These are phyloP conservation scores for Phoxinus phoxinus DNA, from an alignment of 2,113 vertebrate species.

Conservation along the genomic window DNA sequence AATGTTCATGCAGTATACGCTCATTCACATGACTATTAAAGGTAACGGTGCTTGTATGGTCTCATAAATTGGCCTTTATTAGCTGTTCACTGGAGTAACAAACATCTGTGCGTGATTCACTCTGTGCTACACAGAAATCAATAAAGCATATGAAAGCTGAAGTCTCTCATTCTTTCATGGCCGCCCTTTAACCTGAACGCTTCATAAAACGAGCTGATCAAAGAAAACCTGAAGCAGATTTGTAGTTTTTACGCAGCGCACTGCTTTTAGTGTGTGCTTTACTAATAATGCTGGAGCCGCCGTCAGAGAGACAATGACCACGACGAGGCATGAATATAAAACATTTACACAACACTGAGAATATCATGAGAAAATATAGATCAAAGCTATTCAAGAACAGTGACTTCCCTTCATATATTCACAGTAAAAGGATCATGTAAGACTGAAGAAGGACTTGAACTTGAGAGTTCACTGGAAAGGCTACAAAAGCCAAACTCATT, in stretches of 20 bases:
- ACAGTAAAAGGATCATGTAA: neutral
- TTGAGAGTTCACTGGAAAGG: neutral
- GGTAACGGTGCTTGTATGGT: slow-evolving; percentile 41
- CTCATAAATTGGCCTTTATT: slow-evolving; percentile 51
- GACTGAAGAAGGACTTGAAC: neutral
- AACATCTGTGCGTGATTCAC: slow-evolving; percentile 28
- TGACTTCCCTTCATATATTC: neutral
- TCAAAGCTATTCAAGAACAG: neutral
- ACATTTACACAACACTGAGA: neutral
- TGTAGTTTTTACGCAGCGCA: neutral
- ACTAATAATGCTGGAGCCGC: neutral
- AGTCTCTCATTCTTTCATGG: slow-evolving; percentile 21
- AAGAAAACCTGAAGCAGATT: slow-evolving; percentile 4
- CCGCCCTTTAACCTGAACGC: neutral
- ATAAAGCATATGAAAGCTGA: slow-evolving; percentile 43
- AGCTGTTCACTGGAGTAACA: slow-evolving; percentile 43
- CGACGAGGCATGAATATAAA: neutral
- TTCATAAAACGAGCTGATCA: slow-evolving; percentile 20
- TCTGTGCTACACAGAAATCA: slow-evolving; percentile 29
- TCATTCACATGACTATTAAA: slow-evolving; percentile 44
- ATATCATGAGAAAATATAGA: neutral
- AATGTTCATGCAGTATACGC: neutral
- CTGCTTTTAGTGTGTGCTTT: neutral
- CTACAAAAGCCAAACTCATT: neutral
- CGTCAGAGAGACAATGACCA: neutral